Percentiles rank a stretch among this genome's conserved stretches.
These are phyloP conservation scores for Petromus typicus DNA, from an alignment of 2,113 vertebrate genomes.

Conservation along the genomic window DNA sequence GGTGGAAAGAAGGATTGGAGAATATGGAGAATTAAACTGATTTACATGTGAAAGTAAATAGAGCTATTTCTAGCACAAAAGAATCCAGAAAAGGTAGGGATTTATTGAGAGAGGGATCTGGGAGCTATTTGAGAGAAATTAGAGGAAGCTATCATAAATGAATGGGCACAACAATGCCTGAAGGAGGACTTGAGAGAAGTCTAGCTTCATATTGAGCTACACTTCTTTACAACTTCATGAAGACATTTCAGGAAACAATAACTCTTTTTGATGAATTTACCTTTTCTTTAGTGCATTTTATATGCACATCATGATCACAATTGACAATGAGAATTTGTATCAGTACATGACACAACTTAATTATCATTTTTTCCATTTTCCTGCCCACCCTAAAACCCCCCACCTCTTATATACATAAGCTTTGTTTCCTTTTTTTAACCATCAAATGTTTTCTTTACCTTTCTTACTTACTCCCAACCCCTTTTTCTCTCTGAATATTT, in stretches of 20 bases:
- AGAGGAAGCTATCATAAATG: neutral
- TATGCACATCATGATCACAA: no score
- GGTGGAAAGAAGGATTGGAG: neutral
- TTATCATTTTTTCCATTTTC: no score
- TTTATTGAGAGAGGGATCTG: neutral
- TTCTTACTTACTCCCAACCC: no score
- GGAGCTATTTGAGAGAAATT: neutral
- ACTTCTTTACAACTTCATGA: neutral
- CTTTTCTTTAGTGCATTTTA: no score
- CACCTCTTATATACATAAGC: no score
- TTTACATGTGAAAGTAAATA: slow-evolving; percentile 33
- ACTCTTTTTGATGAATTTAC: neutral
- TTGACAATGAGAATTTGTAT: no score
- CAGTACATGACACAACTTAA: no score
- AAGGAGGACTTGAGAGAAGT: neutral
- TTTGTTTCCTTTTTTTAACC: no score
- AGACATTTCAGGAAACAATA: neutral
- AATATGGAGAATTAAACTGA: neutral
- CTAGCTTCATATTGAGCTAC: neutral
- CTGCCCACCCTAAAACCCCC: no score
- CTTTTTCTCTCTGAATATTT: no score
- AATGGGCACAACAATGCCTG: neutral
- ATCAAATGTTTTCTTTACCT: no score
- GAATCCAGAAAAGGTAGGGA: neutral
- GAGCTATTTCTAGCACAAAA: neutral